Conservation (phyloP, 2,797 vertebrate genomes). For the Alca torda region DNA sequence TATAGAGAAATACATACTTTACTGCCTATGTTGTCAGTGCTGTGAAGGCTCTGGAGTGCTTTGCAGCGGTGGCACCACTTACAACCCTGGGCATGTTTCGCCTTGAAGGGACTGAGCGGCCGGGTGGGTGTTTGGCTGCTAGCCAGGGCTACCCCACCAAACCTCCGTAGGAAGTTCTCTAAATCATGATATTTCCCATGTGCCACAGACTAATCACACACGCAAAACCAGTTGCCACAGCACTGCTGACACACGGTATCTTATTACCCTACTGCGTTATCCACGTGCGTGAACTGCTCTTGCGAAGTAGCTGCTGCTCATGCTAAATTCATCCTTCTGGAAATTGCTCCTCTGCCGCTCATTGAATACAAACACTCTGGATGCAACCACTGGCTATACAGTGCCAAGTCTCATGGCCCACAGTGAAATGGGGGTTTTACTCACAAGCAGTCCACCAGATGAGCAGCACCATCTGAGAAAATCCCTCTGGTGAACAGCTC, state of each 20-base stretch:
- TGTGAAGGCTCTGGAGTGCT: background rate
- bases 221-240: background rate
- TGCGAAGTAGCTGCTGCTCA: background rate
- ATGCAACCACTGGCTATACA: background rate
- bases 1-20: background rate
- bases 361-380: background rate
- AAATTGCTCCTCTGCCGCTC: background rate
- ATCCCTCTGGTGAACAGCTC: slow-evolving; percentile 72
- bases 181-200: background rate
- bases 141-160: background rate
- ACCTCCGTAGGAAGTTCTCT: background rate
- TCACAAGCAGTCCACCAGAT: slow-evolving; percentile 82
- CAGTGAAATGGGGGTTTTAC: slow-evolving; percentile 15
- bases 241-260: background rate
- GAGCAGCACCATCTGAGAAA: slow-evolving; percentile 77
- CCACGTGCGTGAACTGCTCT: rapidly evolving
- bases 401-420: background rate
- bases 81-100: background rate
- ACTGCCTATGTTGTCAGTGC: background rate
- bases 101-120: background rate
- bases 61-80: background rate
- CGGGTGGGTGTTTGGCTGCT: background rate
- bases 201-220: background rate
- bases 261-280: rapidly evolving
- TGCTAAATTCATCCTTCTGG: background rate